These are phyloP conservation scores for Melangyna quadrimaculata DNA, from an alignment of 2,888 invertebrate species.

Conservation along the genomic window DNA sequence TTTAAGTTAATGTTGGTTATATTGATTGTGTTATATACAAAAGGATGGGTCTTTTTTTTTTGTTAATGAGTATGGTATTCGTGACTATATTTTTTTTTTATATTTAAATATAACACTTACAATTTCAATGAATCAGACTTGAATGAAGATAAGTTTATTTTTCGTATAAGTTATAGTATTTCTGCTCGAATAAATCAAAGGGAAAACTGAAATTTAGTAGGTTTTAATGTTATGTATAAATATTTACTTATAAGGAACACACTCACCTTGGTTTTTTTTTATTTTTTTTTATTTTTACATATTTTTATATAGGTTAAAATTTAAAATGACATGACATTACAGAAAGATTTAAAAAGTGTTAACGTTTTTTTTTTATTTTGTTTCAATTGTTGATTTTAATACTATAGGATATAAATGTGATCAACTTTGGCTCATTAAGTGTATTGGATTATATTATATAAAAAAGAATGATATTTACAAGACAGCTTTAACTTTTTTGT, in stretches of 20 bases:
- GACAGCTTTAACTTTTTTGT: constrained; percentile 20
- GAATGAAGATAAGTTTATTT: constrained; percentile 26
- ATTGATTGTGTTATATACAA: constrained; percentile 49
- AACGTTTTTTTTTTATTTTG: constrained; percentile 5
- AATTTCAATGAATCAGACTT: constrained; percentile 66
- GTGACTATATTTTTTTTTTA: constrained; percentile 21
- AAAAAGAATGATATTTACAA: constrained; percentile 56
- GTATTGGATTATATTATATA: constrained; percentile 16
- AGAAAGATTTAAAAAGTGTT: constrained; percentile 48
- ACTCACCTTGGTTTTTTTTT: constrained; percentile 49
- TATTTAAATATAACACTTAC: constrained; percentile 8
- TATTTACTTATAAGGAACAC: constrained; percentile 62
- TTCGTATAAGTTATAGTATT: not conserved
- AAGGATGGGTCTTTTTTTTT: constrained; percentile 21
- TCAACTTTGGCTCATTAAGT: constrained; percentile 63
- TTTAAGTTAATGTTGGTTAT: constrained; percentile 36
- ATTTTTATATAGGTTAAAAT: not conserved
- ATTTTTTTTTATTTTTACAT: not conserved
- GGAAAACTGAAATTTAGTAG: not conserved
- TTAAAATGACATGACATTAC: constrained; percentile 46
- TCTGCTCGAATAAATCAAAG: not conserved
- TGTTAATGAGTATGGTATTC: constrained; percentile 19
- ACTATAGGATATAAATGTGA: constrained; percentile 18
- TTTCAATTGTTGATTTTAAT: constrained; percentile 3
- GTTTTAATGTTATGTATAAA: constrained; percentile 11